phyloP scores from a whole-genome alignment of 2,888 invertebrate genomes.

The Holacanthella duospinosa region DNA sequence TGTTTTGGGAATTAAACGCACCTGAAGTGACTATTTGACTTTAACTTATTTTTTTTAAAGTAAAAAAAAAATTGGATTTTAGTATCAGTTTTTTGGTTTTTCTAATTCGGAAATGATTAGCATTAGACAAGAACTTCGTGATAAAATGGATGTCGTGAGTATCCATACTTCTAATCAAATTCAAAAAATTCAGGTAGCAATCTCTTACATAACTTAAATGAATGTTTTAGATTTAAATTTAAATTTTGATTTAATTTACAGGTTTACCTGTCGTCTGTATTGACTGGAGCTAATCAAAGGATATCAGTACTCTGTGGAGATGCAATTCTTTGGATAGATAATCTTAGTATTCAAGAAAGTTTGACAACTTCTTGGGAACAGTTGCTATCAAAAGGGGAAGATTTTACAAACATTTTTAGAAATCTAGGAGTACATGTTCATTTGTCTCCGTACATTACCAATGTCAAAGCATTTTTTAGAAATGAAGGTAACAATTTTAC shows the following conservation, averaged over 20 bases:
- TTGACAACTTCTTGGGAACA: background rate
- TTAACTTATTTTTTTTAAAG: too few species aligned
- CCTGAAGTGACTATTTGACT: too few species aligned
- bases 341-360: background rate
- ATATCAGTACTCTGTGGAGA: background rate
- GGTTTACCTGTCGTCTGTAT: background rate
- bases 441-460: background rate
- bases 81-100: too few species aligned
- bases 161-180: background rate
- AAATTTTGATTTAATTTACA: background rate
- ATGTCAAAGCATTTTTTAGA: constrained; percentile 1
- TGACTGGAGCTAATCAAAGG: background rate
- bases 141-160: background rate
- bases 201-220: background rate
- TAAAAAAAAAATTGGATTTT: too few species aligned
- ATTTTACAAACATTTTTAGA: background rate
- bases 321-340: background rate
- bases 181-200: constrained; percentile 4
- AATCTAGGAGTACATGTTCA: background rate
- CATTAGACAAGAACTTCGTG: background rate
- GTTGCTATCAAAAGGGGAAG: background rate
- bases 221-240: background rate
- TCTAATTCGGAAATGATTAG: background rate
- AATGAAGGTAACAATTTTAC: constrained; percentile 1
- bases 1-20: too few species aligned